Base-by-base conservation (phyloP, 2,797 vertebrate genomes). In the Naso thynnoides region DNA sequence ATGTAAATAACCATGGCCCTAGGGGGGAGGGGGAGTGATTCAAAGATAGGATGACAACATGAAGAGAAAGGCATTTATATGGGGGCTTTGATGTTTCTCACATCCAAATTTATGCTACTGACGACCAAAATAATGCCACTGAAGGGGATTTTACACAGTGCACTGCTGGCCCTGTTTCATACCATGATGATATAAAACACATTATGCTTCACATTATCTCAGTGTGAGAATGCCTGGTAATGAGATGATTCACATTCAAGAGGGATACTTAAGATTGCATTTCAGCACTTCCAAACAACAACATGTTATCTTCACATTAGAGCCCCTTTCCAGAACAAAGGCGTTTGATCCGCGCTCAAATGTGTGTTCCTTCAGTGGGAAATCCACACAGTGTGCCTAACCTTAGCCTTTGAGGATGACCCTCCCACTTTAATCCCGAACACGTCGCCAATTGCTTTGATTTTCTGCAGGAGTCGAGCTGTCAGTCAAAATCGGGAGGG, bases 41-140 rank as follows among this genome's bases (percentile, higher is more conserved):
- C 93, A 94, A 94, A 95, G 94, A 95, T 92, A 94, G 89, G 92
- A 91, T 94, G 93, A 95, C 95, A 95, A 94, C 93, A 94, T 92
- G 92, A 94, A 92, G 91, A 91, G 91, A 91, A 87, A 89, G 84
- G 86, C 88, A 88, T 92, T 93, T 91, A 90, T 89, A 91, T 91
- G 88, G 89, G 88, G 88, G 88, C 91, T 92, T 91, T 93, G 91
- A 93, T 94, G 92, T 93, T 93, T 86, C 88, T 89, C 91, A 84
- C 89, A 93, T 91, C 92, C 89, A 91, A 93, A 92, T 94, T 92
- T 93, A 94, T 94, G 93, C 90, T 79, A 86, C 88, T 89, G 92
- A 93, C 91, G 91, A 92, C 92, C 91, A 92, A 92, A 93, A 91
- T 91, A 92, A 92, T 89, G 89, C 92, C 82, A 91, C 88, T 86